Conservation (phyloP, 2,113 vertebrate genomes). For the Microtus oregoni region DNA sequence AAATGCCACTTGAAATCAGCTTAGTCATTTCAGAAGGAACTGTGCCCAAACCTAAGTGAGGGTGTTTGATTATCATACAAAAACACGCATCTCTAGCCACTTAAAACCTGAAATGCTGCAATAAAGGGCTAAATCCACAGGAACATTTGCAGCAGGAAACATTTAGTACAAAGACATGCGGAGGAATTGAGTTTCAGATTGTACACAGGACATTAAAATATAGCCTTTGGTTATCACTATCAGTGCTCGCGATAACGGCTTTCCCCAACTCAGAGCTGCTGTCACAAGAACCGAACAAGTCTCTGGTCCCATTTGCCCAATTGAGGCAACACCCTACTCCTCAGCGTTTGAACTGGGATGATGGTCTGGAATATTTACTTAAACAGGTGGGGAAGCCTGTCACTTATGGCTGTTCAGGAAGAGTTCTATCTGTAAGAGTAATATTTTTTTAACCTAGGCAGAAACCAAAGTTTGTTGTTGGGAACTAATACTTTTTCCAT, state of each 20-base stretch:
- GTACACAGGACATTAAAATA: neutral
- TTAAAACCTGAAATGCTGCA: neutral
- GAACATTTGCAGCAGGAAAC: neutral
- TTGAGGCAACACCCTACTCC: neutral
- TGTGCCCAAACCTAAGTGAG: neutral
- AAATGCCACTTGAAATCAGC: neutral
- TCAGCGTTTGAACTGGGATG: neutral
- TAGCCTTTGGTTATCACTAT: neutral
- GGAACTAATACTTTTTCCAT: neutral
- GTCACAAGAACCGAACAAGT: neutral
- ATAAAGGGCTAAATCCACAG: neutral
- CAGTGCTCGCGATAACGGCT: neutral
- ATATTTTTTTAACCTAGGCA: neutral
- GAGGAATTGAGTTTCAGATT: neutral
- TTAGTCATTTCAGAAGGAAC: neutral
- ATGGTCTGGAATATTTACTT: neutral
- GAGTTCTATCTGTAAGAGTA: neutral
- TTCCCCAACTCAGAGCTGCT: neutral
- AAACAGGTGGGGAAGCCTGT: neutral
- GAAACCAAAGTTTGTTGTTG: conserved; percentile 1
- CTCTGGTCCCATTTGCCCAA: neutral
- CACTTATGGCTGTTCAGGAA: neutral
- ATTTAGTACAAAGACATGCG: neutral
- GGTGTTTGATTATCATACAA: neutral
- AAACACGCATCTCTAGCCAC: neutral